Base-by-base conservation (phyloP, 2,113 vertebrate genomes). In the Cynopterus brachyotis region DNA sequence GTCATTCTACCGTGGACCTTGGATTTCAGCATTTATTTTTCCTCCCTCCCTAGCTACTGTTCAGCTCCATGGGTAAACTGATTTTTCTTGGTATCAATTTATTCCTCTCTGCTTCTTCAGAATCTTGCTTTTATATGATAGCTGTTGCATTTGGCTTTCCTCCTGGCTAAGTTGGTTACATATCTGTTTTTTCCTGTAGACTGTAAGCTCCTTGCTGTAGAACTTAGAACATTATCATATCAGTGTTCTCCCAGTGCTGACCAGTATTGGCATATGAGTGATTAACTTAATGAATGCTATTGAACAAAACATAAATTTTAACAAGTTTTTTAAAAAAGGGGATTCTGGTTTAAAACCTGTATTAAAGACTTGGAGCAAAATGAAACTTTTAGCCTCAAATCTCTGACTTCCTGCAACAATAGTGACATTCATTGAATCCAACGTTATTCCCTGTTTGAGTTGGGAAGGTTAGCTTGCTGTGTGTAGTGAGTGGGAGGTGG, bases 291-390 rank as follows among this genome's bases (percentile, higher is more conserved):
- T 73, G 40, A 57, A 47, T 92, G 47, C 42, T 42, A 30, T 69
- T 87, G 47, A 90, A n/a, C 16, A 76, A 83, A 85, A 42, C 17
- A 60, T 89, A 79, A 37, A 79, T 95, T 96, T 89, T 32, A 50
- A 50, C 15, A 7, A 50, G 55, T 57, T 57, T 50, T 42, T 35
- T 42, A 6, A 72, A 19, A 30, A 28, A 5, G 57, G 42, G 3
- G 19, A 32, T 72, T 90, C 84, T 87, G 6, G 59, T 87, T 19
- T 60, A 53, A 96, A 83, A 70, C 60, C 32, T 81, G 3, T 50
- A 50, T 91, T 70, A 94, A 92, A 57, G 55, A 82, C 40, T 78
- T 90, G 3, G 40, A 86, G 20, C 26, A 81, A 66, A 90, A 35
- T 60, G 19, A 55, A 79, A 64, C 22, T 94, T 91, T 85, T 35